A percentile compares a stretch with the other conserved stretches of the same genome.
These are phyloP conservation scores for Ursus arctos DNA, from an alignment of 2,113 vertebrate genomes.

Conservation along the genomic window DNA sequence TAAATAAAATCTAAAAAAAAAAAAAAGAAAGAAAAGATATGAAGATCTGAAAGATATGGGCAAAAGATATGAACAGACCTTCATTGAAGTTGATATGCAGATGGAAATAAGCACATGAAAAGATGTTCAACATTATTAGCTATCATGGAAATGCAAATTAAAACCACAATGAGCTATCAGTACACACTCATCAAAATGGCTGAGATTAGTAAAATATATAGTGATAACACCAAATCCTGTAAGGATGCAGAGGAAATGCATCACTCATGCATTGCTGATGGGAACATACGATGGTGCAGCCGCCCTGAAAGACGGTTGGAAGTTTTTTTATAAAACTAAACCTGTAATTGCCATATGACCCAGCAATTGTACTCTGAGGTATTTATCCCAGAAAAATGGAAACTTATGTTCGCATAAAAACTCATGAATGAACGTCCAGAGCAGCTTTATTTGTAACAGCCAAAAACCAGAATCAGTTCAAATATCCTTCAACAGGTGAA, in stretches of 20 bases:
- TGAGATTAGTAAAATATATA: neutral
- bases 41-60: neutral
- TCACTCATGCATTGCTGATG: too few species aligned
- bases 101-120: neutral
- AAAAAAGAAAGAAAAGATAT: neutral
- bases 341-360: neutral
- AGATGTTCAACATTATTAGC: neutral
- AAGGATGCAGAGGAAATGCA: neutral
- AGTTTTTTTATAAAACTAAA: neutral
- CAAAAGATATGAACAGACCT: neutral
- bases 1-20: neutral
- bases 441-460: neutral
- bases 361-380: neutral
- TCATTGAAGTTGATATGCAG: neutral
- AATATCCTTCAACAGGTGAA: neutral
- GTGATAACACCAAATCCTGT: neutral
- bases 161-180: neutral
- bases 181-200: neutral
- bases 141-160: neutral
- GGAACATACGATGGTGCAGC: too few species aligned
- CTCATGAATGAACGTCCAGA: neutral
- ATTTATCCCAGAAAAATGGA: neutral
- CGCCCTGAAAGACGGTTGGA: too few species aligned
- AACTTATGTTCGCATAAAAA: neutral
- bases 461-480: neutral